Percentiles rank a stretch among this genome's conserved stretches.
Evolutionary conservation across 2,888 invertebrate species (phyloP).

Genomic region (Nasonovia ribisnigri): DNA sequence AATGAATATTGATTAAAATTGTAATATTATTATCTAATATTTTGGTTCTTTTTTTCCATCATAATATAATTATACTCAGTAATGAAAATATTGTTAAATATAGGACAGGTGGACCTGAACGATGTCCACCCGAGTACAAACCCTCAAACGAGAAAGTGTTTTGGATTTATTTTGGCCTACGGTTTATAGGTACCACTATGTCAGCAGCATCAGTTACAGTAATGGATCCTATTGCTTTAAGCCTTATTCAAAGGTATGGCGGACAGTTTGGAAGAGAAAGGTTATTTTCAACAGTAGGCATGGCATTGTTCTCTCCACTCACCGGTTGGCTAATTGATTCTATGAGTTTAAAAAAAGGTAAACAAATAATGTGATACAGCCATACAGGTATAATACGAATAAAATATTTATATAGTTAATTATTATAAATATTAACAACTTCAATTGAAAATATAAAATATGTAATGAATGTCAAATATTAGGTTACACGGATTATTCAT

Average conservation of each 20-base stretch:
- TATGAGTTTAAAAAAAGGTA: constrained; percentile 73
- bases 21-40: not conserved
- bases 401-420: constrained; percentile 74
- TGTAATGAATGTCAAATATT: constrained; percentile 67
- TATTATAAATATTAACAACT: constrained; percentile 72
- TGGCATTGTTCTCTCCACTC: constrained; percentile 86
- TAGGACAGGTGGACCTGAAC: constrained; percentile 80
- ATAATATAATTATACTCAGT: not conserved
- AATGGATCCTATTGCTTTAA: constrained; percentile 89
- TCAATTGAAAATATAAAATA: not conserved
- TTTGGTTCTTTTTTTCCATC: not conserved
- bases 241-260: constrained; percentile 86
- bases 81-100: constrained; percentile 70
- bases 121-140: constrained; percentile 84
- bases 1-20: no score
- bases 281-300: constrained; percentile 84
- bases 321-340: constrained; percentile 84
- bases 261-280: constrained; percentile 87
- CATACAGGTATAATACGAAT: constrained; percentile 72
- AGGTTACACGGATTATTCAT: constrained; percentile 87
- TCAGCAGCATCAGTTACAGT: constrained; percentile 88
- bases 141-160: constrained; percentile 84
- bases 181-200: constrained; percentile 86
- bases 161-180: constrained; percentile 84
- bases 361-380: constrained; percentile 70